phyloP scores from a whole-genome alignment of 2,113 vertebrate genomes.

The Rousettus leschenaultii region DNA sequence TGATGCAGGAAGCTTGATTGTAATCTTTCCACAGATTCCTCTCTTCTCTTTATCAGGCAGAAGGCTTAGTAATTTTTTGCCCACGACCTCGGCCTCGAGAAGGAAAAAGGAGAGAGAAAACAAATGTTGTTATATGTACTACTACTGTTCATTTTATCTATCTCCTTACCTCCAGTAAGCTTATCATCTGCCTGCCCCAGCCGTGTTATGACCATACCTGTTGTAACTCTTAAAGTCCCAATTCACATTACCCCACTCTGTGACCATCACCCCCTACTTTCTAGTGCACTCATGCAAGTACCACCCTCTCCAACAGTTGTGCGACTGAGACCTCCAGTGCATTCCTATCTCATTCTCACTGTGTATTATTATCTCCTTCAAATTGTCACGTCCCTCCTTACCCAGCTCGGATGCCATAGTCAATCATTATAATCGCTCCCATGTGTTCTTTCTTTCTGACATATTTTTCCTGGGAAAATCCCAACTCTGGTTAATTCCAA shows the following conservation, averaged over 20 bases:
- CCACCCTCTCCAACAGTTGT: not conserved
- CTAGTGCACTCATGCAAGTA: not conserved
- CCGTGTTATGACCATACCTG: not conserved
- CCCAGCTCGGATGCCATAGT: not conserved
- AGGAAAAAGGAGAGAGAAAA: not conserved
- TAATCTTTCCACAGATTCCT: constrained; percentile 91
- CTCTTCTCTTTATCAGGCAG: constrained; percentile 93
- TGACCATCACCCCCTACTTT: not conserved
- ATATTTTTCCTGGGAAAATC: not conserved
- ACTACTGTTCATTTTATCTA: not conserved
- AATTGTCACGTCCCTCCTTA: not conserved
- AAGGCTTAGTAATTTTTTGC: constrained; percentile 95
- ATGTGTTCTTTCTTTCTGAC: not conserved
- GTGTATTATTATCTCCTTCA: not conserved
- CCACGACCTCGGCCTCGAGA: constrained; percentile 92
- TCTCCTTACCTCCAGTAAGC: not conserved
- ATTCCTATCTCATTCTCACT: not conserved
- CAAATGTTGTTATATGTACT: constrained; percentile 73
- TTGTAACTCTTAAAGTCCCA: not conserved
- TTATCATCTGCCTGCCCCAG: not conserved
- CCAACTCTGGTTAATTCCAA: not conserved
- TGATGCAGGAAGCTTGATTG: constrained; percentile 86
- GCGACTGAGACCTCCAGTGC: not conserved
- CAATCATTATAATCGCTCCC: not conserved
- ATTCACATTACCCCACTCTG: not conserved